Evolutionary conservation across 2,113 vertebrate species (phyloP), one percentile per base, ranked within the genome.

Genomic region (Heterotis niloticus): DNA sequence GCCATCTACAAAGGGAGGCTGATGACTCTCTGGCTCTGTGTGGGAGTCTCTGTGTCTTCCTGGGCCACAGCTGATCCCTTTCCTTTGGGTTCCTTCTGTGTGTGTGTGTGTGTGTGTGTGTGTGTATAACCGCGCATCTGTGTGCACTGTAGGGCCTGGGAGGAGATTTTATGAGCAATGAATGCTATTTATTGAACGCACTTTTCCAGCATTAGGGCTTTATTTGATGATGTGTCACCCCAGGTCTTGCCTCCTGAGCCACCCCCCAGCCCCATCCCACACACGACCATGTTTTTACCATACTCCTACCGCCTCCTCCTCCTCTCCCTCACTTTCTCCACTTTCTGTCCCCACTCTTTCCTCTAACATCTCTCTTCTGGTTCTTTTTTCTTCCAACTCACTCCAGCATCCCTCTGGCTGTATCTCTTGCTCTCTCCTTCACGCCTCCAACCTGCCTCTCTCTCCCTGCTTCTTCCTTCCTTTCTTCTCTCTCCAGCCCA

Each of bases 401-500:
- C 83, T 64, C 78, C 81, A 82, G 75, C 81, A 13, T 16, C 24
- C 18, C 0, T 60, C 56, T 59, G 54, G 17, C 80, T 76, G 5
- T 79, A 76, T 57, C 73, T 18, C 56, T 66, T 24, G 10, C 17
- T 26, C 10, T 17, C 72, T 65, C 64, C 65, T 51, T 69, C 64
- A 24, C 68, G 73, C 10, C 7, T 51, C 54, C 57, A 44, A 7
- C 34, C 34, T 44, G 34, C 34, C 7, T 44, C 34, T 44, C 34
- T 44, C 34, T 44, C 11, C 23, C 18, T 13, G 23, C 66, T 24
- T 62, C 51, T 66, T 84, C 56, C 85, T 82, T 59, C 23, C 79
- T 66, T 51, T 67, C 65, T 23, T 24, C 56, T 81, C 64, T 82
- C 83, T 64, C 78, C 80, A 82, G 76, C 81, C 80, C 77, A 7